Evolutionary conservation across 2,888 invertebrate species (phyloP), one percentile per base, ranked within the genome.

Genomic region (Tigriopus californicus): DNA sequence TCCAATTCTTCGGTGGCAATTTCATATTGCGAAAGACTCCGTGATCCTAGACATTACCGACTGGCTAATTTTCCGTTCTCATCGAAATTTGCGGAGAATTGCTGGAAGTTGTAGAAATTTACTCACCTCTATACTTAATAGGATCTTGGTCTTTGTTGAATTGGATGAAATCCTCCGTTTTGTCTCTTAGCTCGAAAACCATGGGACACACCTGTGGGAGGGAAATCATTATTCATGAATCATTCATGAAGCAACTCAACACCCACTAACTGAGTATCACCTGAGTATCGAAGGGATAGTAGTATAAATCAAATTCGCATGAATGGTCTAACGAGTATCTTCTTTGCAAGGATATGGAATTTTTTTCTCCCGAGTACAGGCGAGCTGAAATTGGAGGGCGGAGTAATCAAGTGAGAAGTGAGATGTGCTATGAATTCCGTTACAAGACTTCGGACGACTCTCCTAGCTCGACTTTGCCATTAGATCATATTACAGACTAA

Each of bases 101-200:
- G n/a, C n/a, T n/a, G n/a, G n/a, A n/a, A n/a, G n/a, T n/a, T n/a
- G n/a, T n/a, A n/a, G n/a, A n/a, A n/a, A n/a, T n/a, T n/a, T n/a
- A n/a, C 5, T 44, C 44, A 44, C 44, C 44, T 49, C 22, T 3
- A 18, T 20, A 49, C 15, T 15, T 49, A 5, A 49, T 49, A 18
- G 20, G 20, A 49, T 15, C 20, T 4, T 11, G 20, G 13, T 49
- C 49, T 49, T 49, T 49, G 5, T 5, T 22, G 22, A 49, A 49
- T 22, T 49, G 49, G 5, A 49, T 22, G 22, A 49, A 49, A 20
- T 49, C 49, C 22, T 49, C 49, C 13, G 49, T 49, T 49, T 49
- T 49, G 49, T 49, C 49, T 22, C 49, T 15, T 22, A 49, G 11
- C 11, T 49, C 49, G 11, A 49, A 49, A 13, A 20, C 22, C 49